Conservation (phyloP, 2,888 invertebrate genomes). For the Mesochorus sp. region DNA sequence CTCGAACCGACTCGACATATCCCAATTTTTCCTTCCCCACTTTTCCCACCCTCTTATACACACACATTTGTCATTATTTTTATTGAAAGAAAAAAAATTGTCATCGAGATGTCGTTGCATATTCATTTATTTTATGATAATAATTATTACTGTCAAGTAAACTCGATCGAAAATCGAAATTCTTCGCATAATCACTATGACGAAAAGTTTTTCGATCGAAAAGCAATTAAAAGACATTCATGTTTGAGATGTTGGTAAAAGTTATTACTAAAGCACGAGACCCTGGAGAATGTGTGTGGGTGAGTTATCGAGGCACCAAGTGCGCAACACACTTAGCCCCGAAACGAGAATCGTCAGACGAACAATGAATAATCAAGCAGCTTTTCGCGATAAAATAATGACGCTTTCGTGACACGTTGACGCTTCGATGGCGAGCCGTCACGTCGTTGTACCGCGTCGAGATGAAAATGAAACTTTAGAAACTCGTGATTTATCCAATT, state of each 20-base stretch:
- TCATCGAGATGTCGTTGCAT: not conserved
- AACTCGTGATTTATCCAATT: not conserved
- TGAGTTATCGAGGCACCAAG: conserved; percentile 23
- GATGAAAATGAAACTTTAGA: conserved; percentile 16
- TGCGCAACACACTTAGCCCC: conserved; percentile 5
- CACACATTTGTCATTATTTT: not conserved
- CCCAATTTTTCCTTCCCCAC: conserved; percentile 4
- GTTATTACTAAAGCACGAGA: conserved; percentile 41
- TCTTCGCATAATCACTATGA: not conserved
- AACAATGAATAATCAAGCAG: conserved; percentile 47
- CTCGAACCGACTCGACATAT: conserved; percentile 83
- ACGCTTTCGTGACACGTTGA: conserved; percentile 14
- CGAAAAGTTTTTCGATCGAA: conserved; percentile 32
- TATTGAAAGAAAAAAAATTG: not conserved
- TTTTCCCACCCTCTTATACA: not conserved
- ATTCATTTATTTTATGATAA: not conserved
- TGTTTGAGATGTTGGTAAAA: conserved; percentile 17
- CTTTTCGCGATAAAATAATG: conserved; percentile 43
- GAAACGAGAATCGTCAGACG: conserved; percentile 2
- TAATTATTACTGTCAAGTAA: not conserved
- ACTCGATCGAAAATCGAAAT: not conserved
- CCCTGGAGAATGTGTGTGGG: conserved; percentile 37
- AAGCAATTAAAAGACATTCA: conserved; percentile 29
- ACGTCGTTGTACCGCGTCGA: too few relatives aligned
- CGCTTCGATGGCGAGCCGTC: not conserved